phyloP scores from a whole-genome alignment of 2,113 vertebrate species.

The Nipponia nippon region DNA sequence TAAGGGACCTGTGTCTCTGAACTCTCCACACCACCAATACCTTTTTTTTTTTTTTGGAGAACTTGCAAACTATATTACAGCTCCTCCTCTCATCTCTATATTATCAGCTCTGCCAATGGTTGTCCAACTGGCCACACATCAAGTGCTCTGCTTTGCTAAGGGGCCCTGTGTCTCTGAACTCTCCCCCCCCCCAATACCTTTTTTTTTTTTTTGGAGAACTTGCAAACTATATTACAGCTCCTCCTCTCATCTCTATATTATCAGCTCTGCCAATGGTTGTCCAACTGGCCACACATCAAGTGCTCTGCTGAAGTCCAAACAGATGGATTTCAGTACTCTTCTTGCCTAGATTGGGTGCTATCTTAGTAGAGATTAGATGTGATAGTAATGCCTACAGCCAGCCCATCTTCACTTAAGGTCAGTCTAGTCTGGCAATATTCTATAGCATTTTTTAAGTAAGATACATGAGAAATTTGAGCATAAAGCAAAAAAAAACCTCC shows the following conservation, averaged over 20 bases:
- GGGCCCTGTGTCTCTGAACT: no score
- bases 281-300: neutral
- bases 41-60: no score
- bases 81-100: neutral
- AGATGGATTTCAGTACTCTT: neutral
- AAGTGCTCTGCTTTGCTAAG: neutral
- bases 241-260: neutral
- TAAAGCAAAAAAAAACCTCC: rapidly evolving
- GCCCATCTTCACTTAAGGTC: neutral
- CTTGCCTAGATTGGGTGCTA: no score
- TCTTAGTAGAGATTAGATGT: rapidly evolving
- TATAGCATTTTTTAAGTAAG: neutral
- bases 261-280: neutral
- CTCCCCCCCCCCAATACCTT: no score
- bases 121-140: neutral
- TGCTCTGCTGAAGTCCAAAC: neutral
- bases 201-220: rapidly evolving
- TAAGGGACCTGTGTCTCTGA: no score
- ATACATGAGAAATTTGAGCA: rapidly evolving
- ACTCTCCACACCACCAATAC: no score
- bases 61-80: neutral
- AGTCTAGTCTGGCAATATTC: rapidly evolving
- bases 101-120: neutral
- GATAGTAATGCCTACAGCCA: neutral
- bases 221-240: neutral